phyloP scores from a whole-genome alignment of 2,797 vertebrate genomes.

The Tachyglossus aculeatus region DNA sequence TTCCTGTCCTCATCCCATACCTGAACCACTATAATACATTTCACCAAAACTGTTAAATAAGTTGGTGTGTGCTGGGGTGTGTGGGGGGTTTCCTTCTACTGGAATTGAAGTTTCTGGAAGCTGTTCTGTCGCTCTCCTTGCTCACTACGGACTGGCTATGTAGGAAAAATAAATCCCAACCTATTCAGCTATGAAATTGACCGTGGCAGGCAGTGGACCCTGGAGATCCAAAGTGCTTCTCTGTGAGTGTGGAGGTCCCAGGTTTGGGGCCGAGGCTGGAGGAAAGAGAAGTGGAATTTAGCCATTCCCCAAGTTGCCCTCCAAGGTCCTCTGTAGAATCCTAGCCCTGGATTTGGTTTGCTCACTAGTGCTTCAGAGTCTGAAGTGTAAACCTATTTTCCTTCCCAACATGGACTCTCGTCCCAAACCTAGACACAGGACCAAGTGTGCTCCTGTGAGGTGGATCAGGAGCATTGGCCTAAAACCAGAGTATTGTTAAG shows the following conservation, averaged over 20 bases:
- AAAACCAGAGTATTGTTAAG: too few relatives aligned
- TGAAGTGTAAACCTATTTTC: background rate
- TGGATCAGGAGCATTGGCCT: too few relatives aligned
- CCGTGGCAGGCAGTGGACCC: conserved; percentile 11
- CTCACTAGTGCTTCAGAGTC: background rate
- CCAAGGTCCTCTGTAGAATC: background rate
- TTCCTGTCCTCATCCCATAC: too few relatives aligned
- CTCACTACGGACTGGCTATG: background rate
- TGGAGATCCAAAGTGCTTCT: conserved; percentile 7
- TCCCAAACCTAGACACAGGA: too few relatives aligned
- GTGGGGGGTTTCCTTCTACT: conserved; percentile 10
- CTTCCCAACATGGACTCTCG: background rate
- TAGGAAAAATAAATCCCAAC: background rate
- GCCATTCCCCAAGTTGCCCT: background rate
- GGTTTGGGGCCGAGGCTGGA: background rate
- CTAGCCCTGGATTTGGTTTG: background rate
- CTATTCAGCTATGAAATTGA: conserved; percentile 42
- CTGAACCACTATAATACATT: too few relatives aligned
- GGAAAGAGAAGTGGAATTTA: background rate
- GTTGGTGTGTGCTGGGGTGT: too few relatives aligned
- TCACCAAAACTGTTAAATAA: too few relatives aligned
- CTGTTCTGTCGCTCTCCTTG: background rate
- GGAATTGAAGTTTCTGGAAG: conserved; percentile 14
- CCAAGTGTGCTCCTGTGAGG: too few relatives aligned
- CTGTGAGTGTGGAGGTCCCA: background rate